These are phyloP conservation scores for Typhlichthys eigenmanni DNA, from an alignment of 2,797 vertebrate genomes.

Conservation along the genomic window DNA sequence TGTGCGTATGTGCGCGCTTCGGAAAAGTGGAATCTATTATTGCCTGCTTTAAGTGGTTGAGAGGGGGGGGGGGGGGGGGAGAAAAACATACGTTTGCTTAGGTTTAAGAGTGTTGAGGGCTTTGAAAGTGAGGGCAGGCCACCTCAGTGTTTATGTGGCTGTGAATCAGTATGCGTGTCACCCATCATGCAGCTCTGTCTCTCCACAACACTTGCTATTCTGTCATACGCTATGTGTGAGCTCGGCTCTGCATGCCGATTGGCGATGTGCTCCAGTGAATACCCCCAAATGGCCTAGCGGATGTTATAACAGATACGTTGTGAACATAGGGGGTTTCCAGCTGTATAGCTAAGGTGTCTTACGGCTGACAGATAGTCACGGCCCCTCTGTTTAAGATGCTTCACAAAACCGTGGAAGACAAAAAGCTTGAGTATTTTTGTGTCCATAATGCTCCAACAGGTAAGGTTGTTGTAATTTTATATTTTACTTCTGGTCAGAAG, in stretches of 20 bases:
- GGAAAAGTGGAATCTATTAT: not conserved
- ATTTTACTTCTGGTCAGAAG: no score
- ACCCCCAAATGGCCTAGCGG: slow-evolving; percentile 9
- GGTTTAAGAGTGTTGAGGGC: not conserved
- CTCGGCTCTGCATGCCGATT: slow-evolving; percentile 35
- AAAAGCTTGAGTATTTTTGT: slow-evolving; percentile 28
- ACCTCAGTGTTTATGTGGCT: not conserved
- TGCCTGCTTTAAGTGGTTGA: slow-evolving; percentile 3
- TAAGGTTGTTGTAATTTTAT: no score
- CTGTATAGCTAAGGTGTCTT: slow-evolving; percentile 15
- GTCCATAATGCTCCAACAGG: slow-evolving; percentile 10
- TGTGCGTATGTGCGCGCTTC: slow-evolving; percentile 4
- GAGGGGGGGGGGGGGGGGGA: not conserved
- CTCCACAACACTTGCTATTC: no score
- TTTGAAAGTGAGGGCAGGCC: not conserved
- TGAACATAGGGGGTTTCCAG: slow-evolving; percentile 32
- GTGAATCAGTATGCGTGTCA: slow-evolving; percentile 1
- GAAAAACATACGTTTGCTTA: not conserved
- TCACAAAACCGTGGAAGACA: not conserved
- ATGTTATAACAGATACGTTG: slow-evolving; percentile 51
- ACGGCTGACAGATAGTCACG: slow-evolving; percentile 11
- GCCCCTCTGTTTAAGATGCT: slow-evolving; percentile 19
- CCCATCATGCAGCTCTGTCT: not conserved
- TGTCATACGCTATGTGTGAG: not conserved
- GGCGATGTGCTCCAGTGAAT: slow-evolving; percentile 12